Conservation (phyloP, 2,888 invertebrate genomes). For the Zele albiditarsus region DNA sequence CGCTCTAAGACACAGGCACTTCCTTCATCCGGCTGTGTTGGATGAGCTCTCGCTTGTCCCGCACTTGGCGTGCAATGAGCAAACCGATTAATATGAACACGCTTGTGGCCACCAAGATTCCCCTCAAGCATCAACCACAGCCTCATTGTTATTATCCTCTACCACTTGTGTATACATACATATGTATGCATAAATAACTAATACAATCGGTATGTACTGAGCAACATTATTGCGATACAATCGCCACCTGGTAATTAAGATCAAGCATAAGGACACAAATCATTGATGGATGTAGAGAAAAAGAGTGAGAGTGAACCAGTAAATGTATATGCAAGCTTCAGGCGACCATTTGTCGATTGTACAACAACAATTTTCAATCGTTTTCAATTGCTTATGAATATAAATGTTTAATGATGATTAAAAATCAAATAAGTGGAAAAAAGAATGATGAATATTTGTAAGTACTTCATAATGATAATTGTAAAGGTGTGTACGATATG, state of each 20-base stretch:
- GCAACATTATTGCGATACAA: slow-evolving; percentile 24
- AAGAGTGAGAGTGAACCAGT: no score
- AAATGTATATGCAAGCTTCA: neutral
- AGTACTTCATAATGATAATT: neutral
- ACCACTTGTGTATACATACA: slow-evolving; percentile 1
- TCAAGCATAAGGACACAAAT: slow-evolving; percentile 32
- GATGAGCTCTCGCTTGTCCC: neutral
- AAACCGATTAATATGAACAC: slow-evolving; percentile 46
- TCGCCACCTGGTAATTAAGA: slow-evolving; percentile 38
- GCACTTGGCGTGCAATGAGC: slow-evolving; percentile 44
- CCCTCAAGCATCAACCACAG: neutral
- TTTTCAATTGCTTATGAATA: slow-evolving; percentile 23
- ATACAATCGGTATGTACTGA: slow-evolving; percentile 8
- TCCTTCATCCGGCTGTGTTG: slow-evolving; percentile 48
- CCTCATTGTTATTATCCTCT: slow-evolving; percentile 1
- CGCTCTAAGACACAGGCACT: slow-evolving; percentile 48
- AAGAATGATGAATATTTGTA: neutral
- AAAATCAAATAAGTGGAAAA: neutral
- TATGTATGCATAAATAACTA: neutral
- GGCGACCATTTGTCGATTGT: slow-evolving; percentile 11
- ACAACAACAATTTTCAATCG: slow-evolving; percentile 8
- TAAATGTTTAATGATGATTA: slow-evolving; percentile 6
- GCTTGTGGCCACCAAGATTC: slow-evolving; percentile 3
- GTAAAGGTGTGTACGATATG: neutral
- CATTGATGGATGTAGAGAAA: slow-evolving; percentile 15